These are phyloP conservation scores for Crotalus helleri DNA, from an alignment of 2,113 vertebrate genomes.

Conservation along the genomic window DNA sequence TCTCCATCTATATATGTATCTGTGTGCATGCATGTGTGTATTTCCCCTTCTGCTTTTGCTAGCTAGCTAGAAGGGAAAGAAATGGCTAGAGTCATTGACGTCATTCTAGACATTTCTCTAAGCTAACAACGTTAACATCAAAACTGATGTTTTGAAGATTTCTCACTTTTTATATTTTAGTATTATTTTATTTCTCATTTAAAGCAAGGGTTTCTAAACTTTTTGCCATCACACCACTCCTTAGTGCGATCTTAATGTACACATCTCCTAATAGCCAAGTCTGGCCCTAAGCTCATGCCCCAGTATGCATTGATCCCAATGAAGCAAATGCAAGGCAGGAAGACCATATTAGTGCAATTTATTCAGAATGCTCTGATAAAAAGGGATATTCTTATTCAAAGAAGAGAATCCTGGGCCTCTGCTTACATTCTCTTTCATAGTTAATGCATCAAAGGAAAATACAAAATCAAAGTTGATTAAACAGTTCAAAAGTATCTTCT, in stretches of 20 bases:
- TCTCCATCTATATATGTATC: background rate
- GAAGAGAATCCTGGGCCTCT: background rate
- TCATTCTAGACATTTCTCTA: background rate
- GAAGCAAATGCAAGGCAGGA: no score
- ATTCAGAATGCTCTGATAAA: background rate
- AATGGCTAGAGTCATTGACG: background rate
- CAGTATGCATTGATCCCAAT: no score
- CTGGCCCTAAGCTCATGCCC: no score
- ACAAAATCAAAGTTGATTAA: background rate
- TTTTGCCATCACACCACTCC: no score
- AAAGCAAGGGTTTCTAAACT: background rate
- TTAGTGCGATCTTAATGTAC: background rate
- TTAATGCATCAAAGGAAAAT: background rate
- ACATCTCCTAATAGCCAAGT: background rate
- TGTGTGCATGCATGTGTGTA: background rate
- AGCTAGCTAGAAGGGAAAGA: background rate
- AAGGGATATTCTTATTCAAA: background rate
- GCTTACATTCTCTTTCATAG: background rate
- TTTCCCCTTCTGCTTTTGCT: accelerated
- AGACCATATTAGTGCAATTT: background rate
- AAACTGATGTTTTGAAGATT: background rate
- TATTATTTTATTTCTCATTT: background rate
- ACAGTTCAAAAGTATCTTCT: background rate
- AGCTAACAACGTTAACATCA: no score
- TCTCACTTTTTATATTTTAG: background rate